Conservation (phyloP, 2,888 invertebrate species). For the Drosophila atripex region DNA sequence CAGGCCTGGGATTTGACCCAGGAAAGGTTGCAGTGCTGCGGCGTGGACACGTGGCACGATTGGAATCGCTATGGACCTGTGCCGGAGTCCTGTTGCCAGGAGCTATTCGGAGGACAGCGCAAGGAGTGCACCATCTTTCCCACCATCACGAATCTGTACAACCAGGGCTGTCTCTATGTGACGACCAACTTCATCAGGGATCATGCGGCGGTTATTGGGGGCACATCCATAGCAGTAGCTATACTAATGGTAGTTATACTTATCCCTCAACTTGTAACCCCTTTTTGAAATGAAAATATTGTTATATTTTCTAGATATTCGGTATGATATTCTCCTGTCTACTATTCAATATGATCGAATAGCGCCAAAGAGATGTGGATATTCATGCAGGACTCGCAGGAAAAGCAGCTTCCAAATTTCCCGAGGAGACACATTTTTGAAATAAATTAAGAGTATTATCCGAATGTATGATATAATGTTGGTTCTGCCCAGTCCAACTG, state of each 20-base stretch:
- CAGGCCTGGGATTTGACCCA: constrained; percentile 96
- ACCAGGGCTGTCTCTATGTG: constrained; percentile 90
- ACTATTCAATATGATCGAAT: constrained; percentile 93
- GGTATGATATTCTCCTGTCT: constrained; percentile 93
- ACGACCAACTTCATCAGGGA: constrained; percentile 89
- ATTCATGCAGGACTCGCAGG: constrained; percentile 8
- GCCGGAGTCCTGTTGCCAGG: constrained; percentile 91
- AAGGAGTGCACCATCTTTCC: constrained; percentile 83
- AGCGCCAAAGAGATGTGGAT: constrained; percentile 58
- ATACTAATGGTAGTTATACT: constrained; percentile 89
- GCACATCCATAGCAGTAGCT: constrained; percentile 92
- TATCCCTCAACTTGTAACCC: not conserved
- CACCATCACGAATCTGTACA: constrained; percentile 84
- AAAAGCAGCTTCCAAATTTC: constrained; percentile 5
- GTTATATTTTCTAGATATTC: constrained; percentile 88
- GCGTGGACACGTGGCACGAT: constrained; percentile 90
- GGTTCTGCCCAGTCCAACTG: constrained; percentile 10
- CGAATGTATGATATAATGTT: constrained; percentile 46
- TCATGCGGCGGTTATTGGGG: constrained; percentile 92
- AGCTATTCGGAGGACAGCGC: constrained; percentile 85
- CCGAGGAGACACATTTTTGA: constrained; percentile 46
- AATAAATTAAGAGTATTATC: constrained; percentile 65
- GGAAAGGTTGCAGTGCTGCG: constrained; percentile 92
- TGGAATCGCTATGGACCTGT: constrained; percentile 90
- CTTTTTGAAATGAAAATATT: constrained; percentile 53